Conservation (phyloP, 2,113 vertebrate species). For the Heterotis niloticus region DNA sequence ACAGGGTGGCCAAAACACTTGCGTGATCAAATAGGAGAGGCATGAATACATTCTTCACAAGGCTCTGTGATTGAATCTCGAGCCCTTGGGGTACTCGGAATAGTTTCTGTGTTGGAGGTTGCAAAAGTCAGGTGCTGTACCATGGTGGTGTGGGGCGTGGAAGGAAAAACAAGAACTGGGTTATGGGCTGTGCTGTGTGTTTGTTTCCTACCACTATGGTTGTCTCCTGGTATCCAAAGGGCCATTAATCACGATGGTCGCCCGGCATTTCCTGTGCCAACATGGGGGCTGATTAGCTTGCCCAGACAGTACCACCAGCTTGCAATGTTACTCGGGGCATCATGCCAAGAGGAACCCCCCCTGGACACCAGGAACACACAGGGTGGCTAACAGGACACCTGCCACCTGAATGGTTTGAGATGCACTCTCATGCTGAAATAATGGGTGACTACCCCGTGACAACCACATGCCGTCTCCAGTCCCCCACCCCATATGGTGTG, state of each 20-base stretch:
- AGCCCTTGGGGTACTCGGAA: no score
- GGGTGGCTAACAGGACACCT: background rate
- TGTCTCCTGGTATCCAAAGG: background rate
- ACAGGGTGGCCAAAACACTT: background rate
- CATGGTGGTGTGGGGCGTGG: background rate
- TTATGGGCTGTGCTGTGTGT: background rate
- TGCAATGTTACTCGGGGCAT: background rate
- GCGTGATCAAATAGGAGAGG: background rate
- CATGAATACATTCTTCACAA: background rate
- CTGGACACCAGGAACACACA: no score
- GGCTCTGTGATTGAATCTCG: background rate
- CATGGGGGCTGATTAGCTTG: background rate
- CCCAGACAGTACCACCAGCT: background rate
- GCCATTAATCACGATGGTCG: slow-evolving; percentile 1
- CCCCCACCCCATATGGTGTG: background rate
- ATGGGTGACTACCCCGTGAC: background rate
- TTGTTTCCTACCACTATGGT: background rate
- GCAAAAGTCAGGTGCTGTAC: background rate
- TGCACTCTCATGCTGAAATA: no score
- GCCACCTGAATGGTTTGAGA: background rate
- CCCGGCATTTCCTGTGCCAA: background rate
- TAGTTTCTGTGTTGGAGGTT: background rate
- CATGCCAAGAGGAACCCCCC: background rate
- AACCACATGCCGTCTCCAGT: background rate
- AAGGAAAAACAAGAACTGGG: background rate